Evolutionary conservation across 2,113 vertebrate species (phyloP).

Genomic region (Diadophis punctatus): DNA sequence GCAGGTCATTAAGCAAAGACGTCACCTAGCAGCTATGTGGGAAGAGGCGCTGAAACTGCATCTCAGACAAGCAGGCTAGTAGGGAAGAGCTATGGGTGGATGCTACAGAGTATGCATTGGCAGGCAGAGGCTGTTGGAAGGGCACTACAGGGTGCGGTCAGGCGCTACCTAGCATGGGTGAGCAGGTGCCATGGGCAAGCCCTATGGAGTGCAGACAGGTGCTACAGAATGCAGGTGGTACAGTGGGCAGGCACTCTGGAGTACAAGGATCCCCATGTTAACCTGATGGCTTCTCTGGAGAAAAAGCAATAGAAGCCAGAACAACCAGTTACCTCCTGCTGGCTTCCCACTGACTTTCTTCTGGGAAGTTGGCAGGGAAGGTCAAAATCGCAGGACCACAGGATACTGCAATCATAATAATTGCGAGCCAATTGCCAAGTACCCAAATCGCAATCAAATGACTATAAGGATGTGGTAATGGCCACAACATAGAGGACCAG

Average conservation of each 20-base stretch:
- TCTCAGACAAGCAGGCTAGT: neutral
- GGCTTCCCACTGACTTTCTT: neutral
- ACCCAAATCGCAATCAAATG: neutral
- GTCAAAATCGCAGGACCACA: neutral
- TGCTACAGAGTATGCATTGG: neutral
- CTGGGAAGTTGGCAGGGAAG: neutral
- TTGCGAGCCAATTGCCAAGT: neutral
- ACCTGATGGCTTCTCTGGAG: neutral
- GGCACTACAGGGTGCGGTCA: neutral
- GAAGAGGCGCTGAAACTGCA: neutral
- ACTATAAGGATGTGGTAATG: neutral
- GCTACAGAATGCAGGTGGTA: neutral
- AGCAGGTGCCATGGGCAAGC: neutral
- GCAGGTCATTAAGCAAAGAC: neutral
- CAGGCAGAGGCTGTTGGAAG: neutral
- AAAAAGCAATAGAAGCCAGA: neutral
- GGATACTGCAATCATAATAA: neutral
- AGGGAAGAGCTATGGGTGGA: neutral
- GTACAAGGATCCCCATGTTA: neutral
- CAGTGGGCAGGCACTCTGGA: neutral
- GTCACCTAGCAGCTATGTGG: neutral
- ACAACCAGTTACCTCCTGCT: neutral
- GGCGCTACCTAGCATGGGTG: neutral
- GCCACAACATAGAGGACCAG: neutral
- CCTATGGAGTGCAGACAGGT: neutral